Conservation (phyloP, 1,140 invertebrate genomes). For the Doryteuthis pealeii region DNA sequence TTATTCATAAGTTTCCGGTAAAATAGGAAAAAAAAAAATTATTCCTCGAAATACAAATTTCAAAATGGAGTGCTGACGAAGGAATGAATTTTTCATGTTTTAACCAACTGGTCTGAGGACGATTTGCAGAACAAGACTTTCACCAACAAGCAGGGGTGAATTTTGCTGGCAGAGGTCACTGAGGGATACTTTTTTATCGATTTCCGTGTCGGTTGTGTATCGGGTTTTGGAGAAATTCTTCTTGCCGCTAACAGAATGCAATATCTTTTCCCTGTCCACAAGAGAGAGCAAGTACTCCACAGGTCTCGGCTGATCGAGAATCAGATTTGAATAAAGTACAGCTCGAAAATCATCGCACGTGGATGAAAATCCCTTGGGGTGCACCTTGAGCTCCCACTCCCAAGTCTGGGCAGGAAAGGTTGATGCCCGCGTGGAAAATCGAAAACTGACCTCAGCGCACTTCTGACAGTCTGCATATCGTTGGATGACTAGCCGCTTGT, state of each 20-base stretch:
- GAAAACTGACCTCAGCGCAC: slow-evolving; percentile 48
- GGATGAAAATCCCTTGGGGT: slow-evolving; percentile 50
- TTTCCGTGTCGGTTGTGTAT: slow-evolving; percentile 53
- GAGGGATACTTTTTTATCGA: slow-evolving; percentile 53
- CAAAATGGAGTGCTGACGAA: no score
- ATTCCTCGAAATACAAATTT: no score
- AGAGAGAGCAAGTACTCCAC: slow-evolving; percentile 60
- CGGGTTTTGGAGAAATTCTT: slow-evolving; percentile 61
- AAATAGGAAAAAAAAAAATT: no score
- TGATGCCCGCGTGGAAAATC: slow-evolving; percentile 58
- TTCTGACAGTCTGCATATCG: slow-evolving; percentile 40
- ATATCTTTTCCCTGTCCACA: slow-evolving; percentile 54
- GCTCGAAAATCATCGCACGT: slow-evolving; percentile 53
- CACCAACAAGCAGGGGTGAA: slow-evolving; percentile 46
- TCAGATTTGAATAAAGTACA: slow-evolving; percentile 55
- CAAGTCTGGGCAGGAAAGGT: slow-evolving; percentile 57
- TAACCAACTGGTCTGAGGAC: slow-evolving; percentile 48
- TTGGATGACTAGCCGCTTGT: slow-evolving; percentile 57
- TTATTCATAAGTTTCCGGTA: no score
- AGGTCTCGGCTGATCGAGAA: slow-evolving; percentile 59
- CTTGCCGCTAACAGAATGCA: slow-evolving; percentile 56
- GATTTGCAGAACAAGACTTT: slow-evolving; percentile 49
- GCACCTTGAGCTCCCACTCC: slow-evolving; percentile 60
- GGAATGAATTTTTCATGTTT: neutral
- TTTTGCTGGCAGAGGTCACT: slow-evolving; percentile 42